Evolutionary conservation across 1,140 invertebrate species (phyloP), one percentile per base, ranked within the genome.

Genomic region (Mycetomoellerius zeteki): DNA sequence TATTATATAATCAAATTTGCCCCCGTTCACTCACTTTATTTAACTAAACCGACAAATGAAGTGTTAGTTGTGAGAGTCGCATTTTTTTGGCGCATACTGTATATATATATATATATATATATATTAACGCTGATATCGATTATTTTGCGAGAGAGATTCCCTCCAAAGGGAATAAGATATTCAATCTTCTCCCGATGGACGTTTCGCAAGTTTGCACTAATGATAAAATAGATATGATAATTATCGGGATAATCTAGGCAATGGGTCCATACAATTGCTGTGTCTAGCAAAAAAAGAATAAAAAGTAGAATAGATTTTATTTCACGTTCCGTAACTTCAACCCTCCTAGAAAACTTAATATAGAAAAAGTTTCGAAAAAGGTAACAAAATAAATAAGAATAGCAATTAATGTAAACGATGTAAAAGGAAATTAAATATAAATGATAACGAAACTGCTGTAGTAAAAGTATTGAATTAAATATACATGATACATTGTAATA

Each of bases 141-240:
- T 73, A 71, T 60, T 24, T 30, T 58, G 67, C 33, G 54, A 43
- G 37, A 43, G 7, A 43, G 37, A 56, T 81, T 69, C 30, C 14
- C 21, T 30, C 27, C 76, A 52, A 65, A 73, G 80, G 69, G 80
- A 73, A 84, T 84, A 75, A 84, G 80, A 33, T 73, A 84, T 47
- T 47, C 27, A 21, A 37, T 24, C 24, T 6, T 56, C 64, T 81
- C 33, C 64, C 64, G 2, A 43, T 5, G 50, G 50, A 43, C 47
- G 62, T n/a, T 58, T 60, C 54, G 62, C 69, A 72, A 75, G 69
- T 56, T 43, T 50, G 54, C 54, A 43, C 80, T 73, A 84, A 84
- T 84, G 69, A 84, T 84, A 84, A 84, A 84, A 84, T 84, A 54
- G 24, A 84, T 84, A 73, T 84, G 80, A 84, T 84, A 84, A 84